Evolutionary conservation across 1,140 invertebrate genomes (phyloP).

Genomic region (Anoplophora glabripennis): DNA sequence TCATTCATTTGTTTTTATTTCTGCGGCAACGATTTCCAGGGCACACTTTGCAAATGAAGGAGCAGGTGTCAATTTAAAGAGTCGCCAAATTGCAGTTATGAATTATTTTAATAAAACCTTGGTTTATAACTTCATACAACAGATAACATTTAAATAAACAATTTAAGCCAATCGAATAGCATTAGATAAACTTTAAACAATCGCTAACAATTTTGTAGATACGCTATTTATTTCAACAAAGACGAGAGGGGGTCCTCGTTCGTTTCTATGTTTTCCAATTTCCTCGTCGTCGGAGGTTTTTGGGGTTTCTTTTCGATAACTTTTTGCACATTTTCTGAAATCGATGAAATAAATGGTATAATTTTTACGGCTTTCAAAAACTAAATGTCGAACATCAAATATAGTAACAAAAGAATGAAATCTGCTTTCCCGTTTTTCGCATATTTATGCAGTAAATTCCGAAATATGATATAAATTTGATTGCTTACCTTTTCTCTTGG

Average conservation of each 20-base stretch:
- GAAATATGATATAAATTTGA: background rate
- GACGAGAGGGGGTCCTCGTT: slow-evolving; percentile 28
- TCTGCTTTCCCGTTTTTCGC: background rate
- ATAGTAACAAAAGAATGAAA: too few relatives aligned
- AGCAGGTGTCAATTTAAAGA: too few relatives aligned
- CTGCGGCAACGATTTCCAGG: too few relatives aligned
- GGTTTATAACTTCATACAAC: too few relatives aligned
- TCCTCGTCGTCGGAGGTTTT: slow-evolving; percentile 21
- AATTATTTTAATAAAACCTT: too few relatives aligned
- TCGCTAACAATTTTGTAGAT: background rate
- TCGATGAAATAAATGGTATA: background rate
- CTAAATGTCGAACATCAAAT: background rate
- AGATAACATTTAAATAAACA: too few relatives aligned
- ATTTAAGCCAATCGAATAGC: too few relatives aligned
- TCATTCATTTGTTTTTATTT: too few relatives aligned
- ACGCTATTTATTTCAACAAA: slow-evolving; percentile 3
- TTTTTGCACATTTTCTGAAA: background rate
- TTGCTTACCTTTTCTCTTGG: background rate
- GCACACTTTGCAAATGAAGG: too few relatives aligned
- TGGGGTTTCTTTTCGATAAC: slow-evolving; percentile 12
- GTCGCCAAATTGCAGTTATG: too few relatives aligned
- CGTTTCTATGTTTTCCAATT: slow-evolving; percentile 28
- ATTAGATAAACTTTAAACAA: too few relatives aligned
- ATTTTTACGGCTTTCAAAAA: background rate
- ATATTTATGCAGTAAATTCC: too few relatives aligned